Conservation (phyloP, 1,140 invertebrate genomes). For the Saccostrea cuccullata region DNA sequence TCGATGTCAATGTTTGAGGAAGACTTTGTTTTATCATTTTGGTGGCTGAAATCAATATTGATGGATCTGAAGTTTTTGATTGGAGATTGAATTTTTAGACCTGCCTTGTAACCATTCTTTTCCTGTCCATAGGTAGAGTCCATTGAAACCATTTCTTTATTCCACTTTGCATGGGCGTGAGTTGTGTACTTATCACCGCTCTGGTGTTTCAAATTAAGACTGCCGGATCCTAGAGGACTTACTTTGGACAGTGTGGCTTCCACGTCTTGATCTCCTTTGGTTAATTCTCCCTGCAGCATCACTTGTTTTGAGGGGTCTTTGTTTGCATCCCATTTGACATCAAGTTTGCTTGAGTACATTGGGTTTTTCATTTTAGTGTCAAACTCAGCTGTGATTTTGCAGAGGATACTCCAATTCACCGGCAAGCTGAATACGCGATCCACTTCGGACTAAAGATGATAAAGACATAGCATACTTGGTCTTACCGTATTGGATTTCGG, state of each 20-base stretch:
- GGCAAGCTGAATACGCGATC: background rate
- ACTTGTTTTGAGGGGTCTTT: conserved; percentile 28
- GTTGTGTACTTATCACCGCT: conserved; percentile 16
- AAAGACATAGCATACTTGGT: background rate
- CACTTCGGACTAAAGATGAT: conserved; percentile 28
- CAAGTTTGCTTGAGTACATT: background rate
- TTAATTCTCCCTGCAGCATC: conserved; percentile 9
- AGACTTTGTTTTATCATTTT: conserved; percentile 9
- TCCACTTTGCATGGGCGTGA: conserved; percentile 37
- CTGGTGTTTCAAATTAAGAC: conserved; percentile 41
- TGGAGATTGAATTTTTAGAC: conserved; percentile 18
- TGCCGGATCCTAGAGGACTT: conserved; percentile 32
- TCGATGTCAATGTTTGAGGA: conserved; percentile 42
- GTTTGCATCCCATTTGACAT: conserved; percentile 50
- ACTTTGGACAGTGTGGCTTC: conserved; percentile 7
- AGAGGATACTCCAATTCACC: conserved; percentile 6
- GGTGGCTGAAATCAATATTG: background rate
- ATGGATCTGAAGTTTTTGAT: conserved; percentile 33
- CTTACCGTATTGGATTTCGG: background rate
- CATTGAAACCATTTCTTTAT: conserved; percentile 13
- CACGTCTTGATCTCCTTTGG: background rate
- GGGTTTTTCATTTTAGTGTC: conserved; percentile 39
- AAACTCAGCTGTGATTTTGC: conserved; percentile 2
- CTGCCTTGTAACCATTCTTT: background rate
- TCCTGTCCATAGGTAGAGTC: conserved; percentile 18